A percentile compares a stretch with the other conserved stretches of the same genome.
phyloP scores from a whole-genome alignment of 2,888 invertebrate genomes.

The Nebria salina region DNA sequence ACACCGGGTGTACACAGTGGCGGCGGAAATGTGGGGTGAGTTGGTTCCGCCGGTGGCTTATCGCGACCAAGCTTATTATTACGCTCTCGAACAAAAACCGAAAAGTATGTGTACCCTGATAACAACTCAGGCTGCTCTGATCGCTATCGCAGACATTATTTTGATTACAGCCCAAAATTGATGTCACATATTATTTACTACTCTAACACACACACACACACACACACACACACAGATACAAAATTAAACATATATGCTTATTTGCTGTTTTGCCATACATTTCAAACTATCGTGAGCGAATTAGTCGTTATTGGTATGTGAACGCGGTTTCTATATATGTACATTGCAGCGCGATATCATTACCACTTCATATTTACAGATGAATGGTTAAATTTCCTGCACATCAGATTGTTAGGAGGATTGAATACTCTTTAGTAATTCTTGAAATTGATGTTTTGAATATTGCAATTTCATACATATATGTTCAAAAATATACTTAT shows the following conservation, averaged over 20 bases:
- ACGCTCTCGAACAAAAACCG: conserved; percentile 28
- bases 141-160: conserved; percentile 24
- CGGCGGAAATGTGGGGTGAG: conserved; percentile 6
- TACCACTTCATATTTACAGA: too few species aligned
- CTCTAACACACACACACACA: neutral
- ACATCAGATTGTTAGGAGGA: too few species aligned
- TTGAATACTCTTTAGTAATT: too few species aligned
- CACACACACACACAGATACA: neutral
- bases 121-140: neutral
- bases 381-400: too few species aligned
- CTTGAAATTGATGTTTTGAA: neutral
- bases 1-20: neutral
- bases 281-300: too few species aligned
- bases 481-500: neutral
- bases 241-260: neutral
- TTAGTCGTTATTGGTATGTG: too few species aligned
- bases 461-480: neutral
- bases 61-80: conserved; percentile 27
- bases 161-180: conserved; percentile 33
- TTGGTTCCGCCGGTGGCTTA: conserved; percentile 15
- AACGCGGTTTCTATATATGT: too few species aligned
- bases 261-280: neutral
- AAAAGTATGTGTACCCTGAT: conserved; percentile 25
- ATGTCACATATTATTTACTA: conserved; percentile 42
- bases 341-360: too few species aligned